These are phyloP conservation scores for Microctenopoma steveboyesi DNA, from an alignment of 2,797 vertebrate species.

Conservation along the genomic window DNA sequence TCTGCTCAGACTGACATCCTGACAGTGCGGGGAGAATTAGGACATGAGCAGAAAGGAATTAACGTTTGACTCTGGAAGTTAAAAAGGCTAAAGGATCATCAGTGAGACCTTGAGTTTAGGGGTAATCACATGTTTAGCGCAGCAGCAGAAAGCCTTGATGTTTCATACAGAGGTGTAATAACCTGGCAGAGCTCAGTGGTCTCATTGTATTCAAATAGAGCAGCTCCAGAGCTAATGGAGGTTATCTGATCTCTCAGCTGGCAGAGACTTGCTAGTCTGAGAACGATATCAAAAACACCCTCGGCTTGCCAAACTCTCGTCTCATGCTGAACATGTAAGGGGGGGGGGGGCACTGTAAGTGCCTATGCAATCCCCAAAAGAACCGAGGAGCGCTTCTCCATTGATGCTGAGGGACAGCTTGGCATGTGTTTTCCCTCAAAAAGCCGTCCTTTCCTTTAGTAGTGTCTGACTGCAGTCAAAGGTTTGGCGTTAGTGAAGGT, in stretches of 20 bases:
- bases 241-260: slow-evolving; percentile 58
- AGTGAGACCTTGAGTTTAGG: slow-evolving; percentile 41
- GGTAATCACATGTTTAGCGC: slow-evolving; percentile 43
- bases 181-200: slow-evolving; percentile 37
- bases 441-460: background rate
- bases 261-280: slow-evolving; percentile 47
- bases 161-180: slow-evolving; percentile 38
- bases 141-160: slow-evolving; percentile 18
- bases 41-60: slow-evolving; percentile 60
- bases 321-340: slow-evolving; percentile 22
- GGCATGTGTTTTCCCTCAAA: background rate
- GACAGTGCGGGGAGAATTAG: slow-evolving; percentile 60
- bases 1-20: slow-evolving; percentile 75
- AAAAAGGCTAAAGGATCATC: slow-evolving; percentile 58
- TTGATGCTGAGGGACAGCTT: slow-evolving; percentile 6
- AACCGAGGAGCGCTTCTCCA: background rate
- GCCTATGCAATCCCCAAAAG: slow-evolving; percentile 11
- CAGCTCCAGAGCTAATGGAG: slow-evolving; percentile 22
- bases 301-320: slow-evolving; percentile 43
- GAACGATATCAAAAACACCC: slow-evolving; percentile 55
- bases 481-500: background rate
- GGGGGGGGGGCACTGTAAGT: background rate
- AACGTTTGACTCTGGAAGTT: slow-evolving; percentile 69
- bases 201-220: slow-evolving; percentile 62
- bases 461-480: slow-evolving; percentile 24